Evolutionary conservation across 2,797 vertebrate genomes (phyloP).

Genomic region (Pseudomugil tenellus): DNA sequence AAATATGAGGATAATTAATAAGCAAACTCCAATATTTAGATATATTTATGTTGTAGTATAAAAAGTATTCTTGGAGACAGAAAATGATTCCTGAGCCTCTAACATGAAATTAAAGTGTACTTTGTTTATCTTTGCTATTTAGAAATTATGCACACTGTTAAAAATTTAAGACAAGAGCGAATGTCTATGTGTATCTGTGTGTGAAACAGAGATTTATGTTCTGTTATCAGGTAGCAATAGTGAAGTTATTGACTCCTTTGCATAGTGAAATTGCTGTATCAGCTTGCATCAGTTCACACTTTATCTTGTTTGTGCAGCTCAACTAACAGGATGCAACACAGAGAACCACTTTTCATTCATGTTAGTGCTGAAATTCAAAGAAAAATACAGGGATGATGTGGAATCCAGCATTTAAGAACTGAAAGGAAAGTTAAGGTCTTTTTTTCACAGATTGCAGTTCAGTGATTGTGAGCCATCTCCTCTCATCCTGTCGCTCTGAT

Average conservation of each 20-base stretch:
- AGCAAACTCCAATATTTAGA: neutral
- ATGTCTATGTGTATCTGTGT: neutral
- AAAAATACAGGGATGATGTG: neutral
- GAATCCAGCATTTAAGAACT: slow-evolving; percentile 17
- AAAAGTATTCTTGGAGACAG: neutral
- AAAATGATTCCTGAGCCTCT: neutral
- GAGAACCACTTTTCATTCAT: slow-evolving; percentile 5
- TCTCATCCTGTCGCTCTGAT: slow-evolving; percentile 31
- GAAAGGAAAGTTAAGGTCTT: slow-evolving; percentile 19
- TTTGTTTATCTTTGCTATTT: neutral
- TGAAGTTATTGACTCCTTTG: slow-evolving; percentile 57
- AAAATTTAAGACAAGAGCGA: neutral
- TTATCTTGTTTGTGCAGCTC: slow-evolving; percentile 10
- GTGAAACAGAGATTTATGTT: slow-evolving; percentile 2
- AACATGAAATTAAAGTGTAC: neutral
- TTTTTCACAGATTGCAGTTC: neutral
- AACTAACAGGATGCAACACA: slow-evolving; percentile 8
- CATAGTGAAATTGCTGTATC: slow-evolving; percentile 25
- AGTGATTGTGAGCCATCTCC: slow-evolving; percentile 21
- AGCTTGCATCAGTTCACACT: slow-evolving; percentile 55
- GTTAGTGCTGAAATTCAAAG: slow-evolving; percentile 9
- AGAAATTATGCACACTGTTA: neutral
- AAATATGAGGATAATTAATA: neutral
- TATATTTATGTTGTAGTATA: neutral
- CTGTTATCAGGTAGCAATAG: slow-evolving; percentile 55